Percentiles rank a stretch among this genome's conserved stretches.
Conservation (phyloP, 2,888 invertebrate genomes). For the Acrobasis consociella region DNA sequence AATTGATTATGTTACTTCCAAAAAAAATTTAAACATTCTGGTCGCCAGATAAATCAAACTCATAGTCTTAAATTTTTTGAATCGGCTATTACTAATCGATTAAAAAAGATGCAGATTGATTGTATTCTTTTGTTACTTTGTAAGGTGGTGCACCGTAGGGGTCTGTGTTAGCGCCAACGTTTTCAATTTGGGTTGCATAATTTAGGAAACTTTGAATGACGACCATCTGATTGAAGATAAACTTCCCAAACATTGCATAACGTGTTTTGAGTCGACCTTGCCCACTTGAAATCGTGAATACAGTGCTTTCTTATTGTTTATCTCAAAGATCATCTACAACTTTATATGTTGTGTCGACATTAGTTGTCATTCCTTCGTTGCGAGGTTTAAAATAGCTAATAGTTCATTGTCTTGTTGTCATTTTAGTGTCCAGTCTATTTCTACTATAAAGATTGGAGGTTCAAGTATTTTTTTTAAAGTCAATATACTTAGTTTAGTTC, state of each 20-base stretch:
- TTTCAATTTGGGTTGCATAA: slow-evolving; percentile 77
- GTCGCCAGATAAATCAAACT: slow-evolving; percentile 3
- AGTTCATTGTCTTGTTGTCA: not conserved
- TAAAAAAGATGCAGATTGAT: slow-evolving; percentile 41
- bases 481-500: no score
- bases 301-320: slow-evolving; percentile 37
- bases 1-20: not conserved
- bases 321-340: slow-evolving; percentile 38
- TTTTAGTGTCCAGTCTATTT: not conserved
- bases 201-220: slow-evolving; percentile 65
- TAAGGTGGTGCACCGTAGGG: slow-evolving; percentile 55
- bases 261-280: slow-evolving; percentile 50
- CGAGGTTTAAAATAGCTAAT: slow-evolving; percentile 7
- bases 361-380: slow-evolving; percentile 19
- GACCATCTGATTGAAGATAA: slow-evolving; percentile 60
- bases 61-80: not conserved
- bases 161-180: slow-evolving; percentile 60
- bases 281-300: slow-evolving; percentile 49
- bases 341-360: slow-evolving; percentile 25
- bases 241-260: slow-evolving; percentile 59
- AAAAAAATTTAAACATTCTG: not conserved
- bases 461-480: no score
- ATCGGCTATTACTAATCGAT: slow-evolving; percentile 36
- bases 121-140: slow-evolving; percentile 48
- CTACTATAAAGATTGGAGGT: not conserved